Evolutionary conservation across 2,888 invertebrate species (phyloP), one percentile per base, ranked within the genome.

Genomic region (Orthosia gothica): DNA sequence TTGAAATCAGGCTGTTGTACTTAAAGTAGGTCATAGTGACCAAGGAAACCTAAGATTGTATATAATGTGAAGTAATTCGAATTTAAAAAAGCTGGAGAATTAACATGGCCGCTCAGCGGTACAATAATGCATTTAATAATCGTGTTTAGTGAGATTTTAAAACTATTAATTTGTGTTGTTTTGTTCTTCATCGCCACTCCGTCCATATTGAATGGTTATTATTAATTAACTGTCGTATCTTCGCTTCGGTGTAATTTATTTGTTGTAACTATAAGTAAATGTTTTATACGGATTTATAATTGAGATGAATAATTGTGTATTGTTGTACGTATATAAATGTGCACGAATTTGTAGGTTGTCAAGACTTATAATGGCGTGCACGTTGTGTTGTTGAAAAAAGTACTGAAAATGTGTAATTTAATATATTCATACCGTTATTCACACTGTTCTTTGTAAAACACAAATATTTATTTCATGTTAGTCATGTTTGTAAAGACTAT

Each of bases 51-150:
- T 76, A 65, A 79, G 69, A 72, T 77, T 83, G 87, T 79, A 70
- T 54, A 76, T 74, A 70, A 79, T 76, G 69, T 76, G 66, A 76
- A 71, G 66, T 76, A 57, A 81, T 63, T 71, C 26, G 62, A 65
- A 70, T 57, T 23, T 55, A 16, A 20, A 45, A n/a, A 72, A 67
- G 81, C 79, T 80, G 79, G 82, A 87, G 87, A 81, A 74, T 87
- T 87, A 87, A 87, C 81, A 79, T 52, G 81, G 65, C 80, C 82
- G 74, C 62, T 23, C 65, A 65, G 88, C 85, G 89, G 92, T 88
- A 89, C 88, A 88, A 88, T 90, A 90, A 91, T 94, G 95, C 95
- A 95, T 95, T 95, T 95, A 95, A 90, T 87, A 82, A 89, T 89
- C 83, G 87, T 89, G 79, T 87, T 86, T 91, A 92, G 91, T 93